These are phyloP conservation scores for Nasonia oneida DNA, from an alignment of 2,888 invertebrate species.

Conservation along the genomic window DNA sequence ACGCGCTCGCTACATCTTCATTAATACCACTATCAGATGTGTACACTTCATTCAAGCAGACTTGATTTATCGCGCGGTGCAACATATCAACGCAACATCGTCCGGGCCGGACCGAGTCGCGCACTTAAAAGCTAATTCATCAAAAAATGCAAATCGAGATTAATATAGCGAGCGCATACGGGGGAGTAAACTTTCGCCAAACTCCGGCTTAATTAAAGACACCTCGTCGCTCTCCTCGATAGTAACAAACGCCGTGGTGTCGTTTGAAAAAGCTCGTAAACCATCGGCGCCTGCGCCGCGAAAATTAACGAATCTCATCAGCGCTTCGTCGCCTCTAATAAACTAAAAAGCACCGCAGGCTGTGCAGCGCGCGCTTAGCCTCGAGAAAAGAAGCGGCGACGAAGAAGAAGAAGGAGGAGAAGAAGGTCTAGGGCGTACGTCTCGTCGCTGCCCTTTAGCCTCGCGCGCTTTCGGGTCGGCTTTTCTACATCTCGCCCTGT, in stretches of 20 bases:
- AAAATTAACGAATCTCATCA: background rate
- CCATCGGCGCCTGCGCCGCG: background rate
- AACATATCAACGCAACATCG: background rate
- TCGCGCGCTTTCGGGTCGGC: background rate
- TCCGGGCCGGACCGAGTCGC: background rate
- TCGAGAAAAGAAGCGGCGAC: background rate
- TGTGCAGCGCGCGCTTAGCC: background rate
- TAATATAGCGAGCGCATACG: background rate
- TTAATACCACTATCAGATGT: background rate
- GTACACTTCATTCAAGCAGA: background rate
- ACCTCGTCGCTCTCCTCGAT: background rate
- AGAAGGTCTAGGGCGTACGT: slow-evolving; percentile 44
- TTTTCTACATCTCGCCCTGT: background rate
- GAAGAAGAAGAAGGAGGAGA: slow-evolving; percentile 5
- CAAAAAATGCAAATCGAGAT: slow-evolving; percentile 6
- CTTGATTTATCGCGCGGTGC: background rate
- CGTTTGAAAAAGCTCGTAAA: background rate
- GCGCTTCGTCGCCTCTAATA: background rate
- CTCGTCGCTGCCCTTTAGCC: slow-evolving; percentile 24
- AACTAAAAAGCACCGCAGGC: background rate
- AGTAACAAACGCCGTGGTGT: background rate
- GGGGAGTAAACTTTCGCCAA: background rate
- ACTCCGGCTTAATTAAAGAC: background rate
- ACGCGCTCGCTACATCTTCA: background rate
- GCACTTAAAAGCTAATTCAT: background rate